Percentiles rank a stretch among this genome's conserved stretches.
Evolutionary conservation across 2,113 vertebrate genomes (phyloP).

Genomic region (Electrona antarctica): DNA sequence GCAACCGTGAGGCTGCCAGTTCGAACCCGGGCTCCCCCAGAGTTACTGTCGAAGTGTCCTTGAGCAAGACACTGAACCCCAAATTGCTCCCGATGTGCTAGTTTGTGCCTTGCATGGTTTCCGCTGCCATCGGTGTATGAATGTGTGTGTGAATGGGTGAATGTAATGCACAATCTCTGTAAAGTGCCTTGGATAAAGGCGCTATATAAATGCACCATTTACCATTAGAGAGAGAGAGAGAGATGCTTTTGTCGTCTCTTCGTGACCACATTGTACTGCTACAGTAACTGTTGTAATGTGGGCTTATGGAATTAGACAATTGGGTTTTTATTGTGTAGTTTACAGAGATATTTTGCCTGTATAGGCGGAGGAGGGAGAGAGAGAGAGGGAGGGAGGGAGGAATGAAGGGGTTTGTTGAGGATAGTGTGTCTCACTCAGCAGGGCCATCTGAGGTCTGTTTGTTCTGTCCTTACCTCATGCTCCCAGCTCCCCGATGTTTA

Average conservation of each 20-base stretch:
- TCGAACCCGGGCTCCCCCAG: no score
- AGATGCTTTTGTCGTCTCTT: constrained; percentile 23
- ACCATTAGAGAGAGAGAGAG: constrained; percentile 3
- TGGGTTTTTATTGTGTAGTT: constrained; percentile 50
- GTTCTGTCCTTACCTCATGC: constrained; percentile 52
- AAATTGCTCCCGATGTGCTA: no score
- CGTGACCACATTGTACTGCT: constrained; percentile 33
- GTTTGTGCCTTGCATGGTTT: no score
- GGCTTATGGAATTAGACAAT: constrained; percentile 51
- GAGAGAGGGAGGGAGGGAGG: not conserved
- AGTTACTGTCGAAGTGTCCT: no score
- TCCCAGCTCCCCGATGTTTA: constrained; percentile 33
- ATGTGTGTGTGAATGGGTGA: no score
- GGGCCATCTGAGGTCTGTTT: constrained; percentile 59
- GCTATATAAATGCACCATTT: no score
- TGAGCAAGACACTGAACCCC: no score
- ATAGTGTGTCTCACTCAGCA: constrained; percentile 52
- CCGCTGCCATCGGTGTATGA: no score
- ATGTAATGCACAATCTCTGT: no score
- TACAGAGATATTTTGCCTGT: no score
- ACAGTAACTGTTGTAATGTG: constrained; percentile 46
- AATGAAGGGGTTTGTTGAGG: constrained; percentile 54
- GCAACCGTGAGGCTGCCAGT: no score
- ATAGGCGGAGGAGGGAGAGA: constrained; percentile 4
- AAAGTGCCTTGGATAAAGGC: no score